phyloP scores from a whole-genome alignment of 2,888 invertebrate species.

The Drosophila basisetae region DNA sequence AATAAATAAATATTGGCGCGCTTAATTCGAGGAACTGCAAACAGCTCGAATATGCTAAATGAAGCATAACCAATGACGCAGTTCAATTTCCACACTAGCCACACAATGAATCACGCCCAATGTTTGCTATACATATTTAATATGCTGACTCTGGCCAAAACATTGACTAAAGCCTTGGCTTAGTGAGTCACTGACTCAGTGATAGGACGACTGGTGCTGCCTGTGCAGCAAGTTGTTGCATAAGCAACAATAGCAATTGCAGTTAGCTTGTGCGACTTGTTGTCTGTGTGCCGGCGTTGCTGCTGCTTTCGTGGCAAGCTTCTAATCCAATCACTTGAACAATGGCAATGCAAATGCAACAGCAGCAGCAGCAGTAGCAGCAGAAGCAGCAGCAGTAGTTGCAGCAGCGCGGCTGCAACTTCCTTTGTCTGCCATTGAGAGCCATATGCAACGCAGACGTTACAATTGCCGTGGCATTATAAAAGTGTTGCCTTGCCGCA shows the following conservation, averaged over 20 bases:
- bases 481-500: slow-evolving; percentile 61
- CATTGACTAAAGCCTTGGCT: slow-evolving; percentile 27
- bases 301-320: slow-evolving; percentile 41
- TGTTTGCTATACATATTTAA: slow-evolving; percentile 9
- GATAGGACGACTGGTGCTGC: slow-evolving; percentile 45
- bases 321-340: slow-evolving; percentile 75
- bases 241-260: slow-evolving; percentile 45
- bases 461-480: slow-evolving; percentile 63
- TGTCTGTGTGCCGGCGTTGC: slow-evolving; percentile 41
- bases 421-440: slow-evolving; percentile 68
- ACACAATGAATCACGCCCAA: slow-evolving; percentile 20
- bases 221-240: slow-evolving; percentile 59
- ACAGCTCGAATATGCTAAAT: not conserved
- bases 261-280: slow-evolving; percentile 59
- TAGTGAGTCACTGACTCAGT: slow-evolving; percentile 39
- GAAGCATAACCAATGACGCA: not conserved
- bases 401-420: slow-evolving; percentile 46
- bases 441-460: slow-evolving; percentile 65
- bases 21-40: not conserved
- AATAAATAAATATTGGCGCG: slow-evolving; percentile 9
- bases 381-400: slow-evolving; percentile 11
- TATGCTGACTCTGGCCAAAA: slow-evolving; percentile 14
- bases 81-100: not conserved
- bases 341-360: slow-evolving; percentile 75
- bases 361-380: slow-evolving; percentile 19